These are phyloP conservation scores for Apaloderma vittatum DNA, from an alignment of 2,113 vertebrate genomes.

Conservation along the genomic window DNA sequence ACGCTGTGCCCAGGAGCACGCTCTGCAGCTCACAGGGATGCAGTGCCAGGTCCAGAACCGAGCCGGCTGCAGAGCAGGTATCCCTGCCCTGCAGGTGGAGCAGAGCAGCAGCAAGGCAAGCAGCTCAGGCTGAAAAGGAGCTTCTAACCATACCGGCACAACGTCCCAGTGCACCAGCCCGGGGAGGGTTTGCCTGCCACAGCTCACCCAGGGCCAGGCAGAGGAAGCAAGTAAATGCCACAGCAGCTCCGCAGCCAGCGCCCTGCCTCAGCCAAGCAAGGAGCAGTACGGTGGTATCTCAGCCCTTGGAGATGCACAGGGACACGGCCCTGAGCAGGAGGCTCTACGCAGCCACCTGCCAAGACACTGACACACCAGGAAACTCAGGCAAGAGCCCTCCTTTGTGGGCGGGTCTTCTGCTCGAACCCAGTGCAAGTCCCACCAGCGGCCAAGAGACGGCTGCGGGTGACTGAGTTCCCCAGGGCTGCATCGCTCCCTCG, in stretches of 20 bases:
- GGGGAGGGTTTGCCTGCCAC: neutral
- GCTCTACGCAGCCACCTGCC: accelerated
- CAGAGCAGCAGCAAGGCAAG: neutral
- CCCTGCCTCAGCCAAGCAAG: neutral
- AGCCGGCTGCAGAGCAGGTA: neutral
- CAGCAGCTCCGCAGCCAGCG: neutral
- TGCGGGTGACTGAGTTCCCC: accelerated
- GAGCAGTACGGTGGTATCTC: neutral
- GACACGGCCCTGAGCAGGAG: neutral
- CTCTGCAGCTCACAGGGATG: neutral
- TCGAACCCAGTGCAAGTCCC: neutral
- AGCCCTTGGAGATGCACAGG: neutral
- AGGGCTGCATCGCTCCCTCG: neutral
- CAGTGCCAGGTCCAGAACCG: accelerated
- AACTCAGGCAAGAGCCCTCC: neutral
- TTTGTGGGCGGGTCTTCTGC: neutral
- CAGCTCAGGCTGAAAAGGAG: neutral
- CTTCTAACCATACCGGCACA: accelerated
- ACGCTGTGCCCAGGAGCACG: accelerated
- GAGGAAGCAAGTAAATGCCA: neutral
- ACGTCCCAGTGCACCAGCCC: neutral
- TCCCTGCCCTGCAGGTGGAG: neutral
- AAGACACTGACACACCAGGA: neutral
- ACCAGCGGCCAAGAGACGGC: neutral
- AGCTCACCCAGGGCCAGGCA: neutral